Percentiles rank a stretch among this genome's conserved stretches.
Evolutionary conservation across 2,888 invertebrate genomes (phyloP).

Genomic region (Calameuta idolon): DNA sequence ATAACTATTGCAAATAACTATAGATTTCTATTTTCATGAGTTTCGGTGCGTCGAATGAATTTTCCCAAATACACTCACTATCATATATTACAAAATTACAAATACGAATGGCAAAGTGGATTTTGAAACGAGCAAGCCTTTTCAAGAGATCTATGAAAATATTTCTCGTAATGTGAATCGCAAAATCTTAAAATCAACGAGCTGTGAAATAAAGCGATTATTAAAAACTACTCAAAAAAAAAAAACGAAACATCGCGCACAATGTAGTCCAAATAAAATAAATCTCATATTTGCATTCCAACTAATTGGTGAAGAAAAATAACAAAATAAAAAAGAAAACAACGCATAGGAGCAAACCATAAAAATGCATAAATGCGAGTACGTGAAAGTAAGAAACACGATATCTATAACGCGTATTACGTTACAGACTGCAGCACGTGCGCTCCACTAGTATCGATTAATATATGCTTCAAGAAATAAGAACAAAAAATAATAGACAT

Average conservation of each 20-base stretch:
- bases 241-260: background rate
- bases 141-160: background rate
- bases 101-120: background rate
- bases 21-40: background rate
- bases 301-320: background rate
- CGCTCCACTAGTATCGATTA: background rate
- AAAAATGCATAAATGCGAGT: background rate
- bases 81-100: background rate
- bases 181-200: background rate
- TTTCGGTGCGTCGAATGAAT: background rate
- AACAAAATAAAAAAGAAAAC: background rate
- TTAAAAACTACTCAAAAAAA: background rate
- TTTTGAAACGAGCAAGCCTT: background rate
- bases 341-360: background rate
- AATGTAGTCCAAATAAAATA: background rate
- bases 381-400: background rate
- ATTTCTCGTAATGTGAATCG: background rate
- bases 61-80: background rate
- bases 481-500: background rate
- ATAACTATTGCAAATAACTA: background rate
- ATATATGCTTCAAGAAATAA: background rate
- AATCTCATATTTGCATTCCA: background rate
- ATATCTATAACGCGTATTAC: background rate
- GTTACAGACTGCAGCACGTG: background rate
- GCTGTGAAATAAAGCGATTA: background rate